Base-by-base conservation (phyloP, 2,888 invertebrate species). In the Drosophila nr. fundita region DNA sequence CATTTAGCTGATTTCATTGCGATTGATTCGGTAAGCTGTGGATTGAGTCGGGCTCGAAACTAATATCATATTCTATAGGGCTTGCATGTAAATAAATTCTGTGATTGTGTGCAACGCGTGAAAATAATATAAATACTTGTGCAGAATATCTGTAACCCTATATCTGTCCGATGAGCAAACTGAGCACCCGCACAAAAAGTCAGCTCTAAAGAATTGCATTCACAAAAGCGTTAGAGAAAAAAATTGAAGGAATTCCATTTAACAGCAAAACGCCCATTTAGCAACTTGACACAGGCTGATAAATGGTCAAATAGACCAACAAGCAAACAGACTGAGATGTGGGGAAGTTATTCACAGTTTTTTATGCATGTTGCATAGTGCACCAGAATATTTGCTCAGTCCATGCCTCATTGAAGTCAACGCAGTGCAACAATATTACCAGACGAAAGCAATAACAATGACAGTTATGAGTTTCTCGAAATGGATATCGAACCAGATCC, bases 401-500 rank as follows among this genome's bases (percentile, higher is more conserved):
- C 69, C 67, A 82, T 71, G 83, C 71, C 76, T 69, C 83, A 87
- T 85, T 87, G 83, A 53, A 75, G 69, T 49, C 69, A 69, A 74
- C 65, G 76, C 70, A 78, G 70, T 74, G 84, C 54, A 70, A 53
- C 82, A 82, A 83, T 77, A 78, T 83, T 61, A 80, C 70, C 83
- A 71, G 66, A 68, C 62, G 50, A 53, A 36, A 60, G 73, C 84
- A 78, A 83, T 83, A 75, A 68, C 82, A 81, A 70, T 78, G 82
- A 75, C 75, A 78, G 84, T 75, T 83, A 86, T 86, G 87, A 83
- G 87, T 81, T 81, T 55, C 29, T 40, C 49, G 21, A 30, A 62
- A 36, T 55, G 57, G 48, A n/a, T 62, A 45, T 69, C 58, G 38
- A 66, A 53, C 54, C 45, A 60, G n/a, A n/a, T 30, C 29, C 50